phyloP scores from a whole-genome alignment of 2,797 vertebrate genomes.

The Aviceda cuculoides region DNA sequence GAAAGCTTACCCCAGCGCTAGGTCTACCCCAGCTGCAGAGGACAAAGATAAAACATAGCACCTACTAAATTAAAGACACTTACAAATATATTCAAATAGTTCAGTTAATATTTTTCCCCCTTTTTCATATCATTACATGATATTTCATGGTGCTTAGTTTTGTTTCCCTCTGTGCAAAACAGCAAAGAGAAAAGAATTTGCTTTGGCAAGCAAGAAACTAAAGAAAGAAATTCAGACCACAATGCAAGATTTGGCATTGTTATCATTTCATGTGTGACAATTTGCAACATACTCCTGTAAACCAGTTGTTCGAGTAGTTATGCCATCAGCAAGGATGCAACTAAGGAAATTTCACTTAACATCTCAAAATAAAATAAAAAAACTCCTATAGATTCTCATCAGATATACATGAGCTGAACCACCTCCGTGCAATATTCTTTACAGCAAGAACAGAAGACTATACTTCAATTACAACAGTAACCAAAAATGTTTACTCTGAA shows the following conservation, averaged over 20 bases:
- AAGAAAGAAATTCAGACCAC: not conserved
- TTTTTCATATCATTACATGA: not conserved
- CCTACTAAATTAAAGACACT: not conserved
- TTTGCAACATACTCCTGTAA: not conserved
- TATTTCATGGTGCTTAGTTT: not conserved
- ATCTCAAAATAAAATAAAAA: not conserved
- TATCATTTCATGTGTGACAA: not conserved
- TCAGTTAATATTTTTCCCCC: not conserved
- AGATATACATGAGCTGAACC: not conserved
- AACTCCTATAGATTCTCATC: not conserved
- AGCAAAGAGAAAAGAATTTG: not conserved
- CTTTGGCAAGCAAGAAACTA: not conserved
- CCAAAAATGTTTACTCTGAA: not conserved
- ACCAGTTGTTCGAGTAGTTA: not conserved
- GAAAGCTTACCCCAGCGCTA: not conserved
- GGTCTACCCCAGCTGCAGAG: not conserved
- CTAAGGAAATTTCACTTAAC: not conserved
- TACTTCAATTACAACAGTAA: not conserved
- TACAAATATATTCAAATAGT: not conserved
- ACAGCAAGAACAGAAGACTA: not conserved
- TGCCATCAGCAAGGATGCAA: not conserved
- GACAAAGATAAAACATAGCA: not conserved
- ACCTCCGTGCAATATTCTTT: not conserved
- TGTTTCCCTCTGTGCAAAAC: not conserved
- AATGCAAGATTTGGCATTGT: not conserved